Evolutionary conservation across 2,888 invertebrate species (phyloP).

Genomic region (Megaustenia siamemsis): DNA sequence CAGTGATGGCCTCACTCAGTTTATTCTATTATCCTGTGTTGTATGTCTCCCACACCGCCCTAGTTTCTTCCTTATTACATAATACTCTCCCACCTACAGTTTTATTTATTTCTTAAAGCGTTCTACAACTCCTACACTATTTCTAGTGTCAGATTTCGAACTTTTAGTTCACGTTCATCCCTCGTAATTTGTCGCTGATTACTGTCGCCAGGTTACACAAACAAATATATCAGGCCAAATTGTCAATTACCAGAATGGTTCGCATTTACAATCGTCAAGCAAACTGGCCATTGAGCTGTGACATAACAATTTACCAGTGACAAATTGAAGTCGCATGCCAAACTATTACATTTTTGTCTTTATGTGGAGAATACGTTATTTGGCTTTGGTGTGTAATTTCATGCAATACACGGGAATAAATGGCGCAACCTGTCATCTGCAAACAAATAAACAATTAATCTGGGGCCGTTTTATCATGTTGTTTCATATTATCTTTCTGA

Average conservation of each 20-base stretch:
- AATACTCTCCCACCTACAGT: neutral
- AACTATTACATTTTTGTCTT: neutral
- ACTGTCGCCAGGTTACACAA: neutral
- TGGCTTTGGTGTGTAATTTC: slow-evolving; percentile 23
- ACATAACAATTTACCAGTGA: slow-evolving; percentile 34
- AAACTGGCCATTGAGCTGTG: slow-evolving; percentile 31
- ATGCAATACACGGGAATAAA: neutral
- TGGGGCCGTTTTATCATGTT: too few species aligned
- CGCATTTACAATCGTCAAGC: neutral
- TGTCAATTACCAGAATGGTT: slow-evolving; percentile 32
- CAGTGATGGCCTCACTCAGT: too few species aligned
- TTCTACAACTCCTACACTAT: neutral
- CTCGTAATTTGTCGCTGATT: neutral
- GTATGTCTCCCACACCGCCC: too few species aligned
- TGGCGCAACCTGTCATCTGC: neutral
- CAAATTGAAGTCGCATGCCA: slow-evolving; percentile 32
- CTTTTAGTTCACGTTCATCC: neutral
- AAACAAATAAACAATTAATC: neutral
- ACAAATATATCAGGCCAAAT: slow-evolving; percentile 6
- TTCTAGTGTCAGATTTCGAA: neutral
- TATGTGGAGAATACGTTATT: slow-evolving; percentile 29
- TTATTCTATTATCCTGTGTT: too few species aligned
- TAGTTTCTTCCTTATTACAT: neutral
- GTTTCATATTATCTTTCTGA: too few species aligned
- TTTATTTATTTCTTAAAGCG: too few species aligned